phyloP scores from a whole-genome alignment of 2,797 vertebrate genomes.

The Tinamus major region DNA sequence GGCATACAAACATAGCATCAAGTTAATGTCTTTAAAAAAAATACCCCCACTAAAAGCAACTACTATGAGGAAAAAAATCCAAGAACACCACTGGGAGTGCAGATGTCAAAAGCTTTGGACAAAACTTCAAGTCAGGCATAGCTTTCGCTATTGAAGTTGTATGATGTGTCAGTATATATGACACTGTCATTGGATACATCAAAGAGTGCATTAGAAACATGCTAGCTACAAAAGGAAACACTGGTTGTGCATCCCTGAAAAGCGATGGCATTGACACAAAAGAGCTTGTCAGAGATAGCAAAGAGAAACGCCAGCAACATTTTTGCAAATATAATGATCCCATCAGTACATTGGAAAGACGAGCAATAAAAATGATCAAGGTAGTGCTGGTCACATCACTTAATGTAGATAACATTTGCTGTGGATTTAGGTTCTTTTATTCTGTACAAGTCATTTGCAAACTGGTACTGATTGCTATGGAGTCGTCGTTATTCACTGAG shows the following conservation, averaged over 20 bases:
- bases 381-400: not conserved
- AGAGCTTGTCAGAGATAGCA: constrained; percentile 40
- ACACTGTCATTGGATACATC: constrained; percentile 48
- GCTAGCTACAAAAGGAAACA: not conserved
- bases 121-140: not conserved
- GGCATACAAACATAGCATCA: fast-evolving
- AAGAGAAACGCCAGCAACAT: constrained; percentile 1
- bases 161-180: not conserved
- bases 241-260: constrained; percentile 25
- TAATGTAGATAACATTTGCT: not conserved
- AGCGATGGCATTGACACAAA: constrained; percentile 16
- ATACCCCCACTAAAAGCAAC: not conserved
- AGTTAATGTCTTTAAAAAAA: too few species aligned
- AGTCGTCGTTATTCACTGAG: not conserved
- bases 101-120: not conserved
- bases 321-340: constrained; percentile 38
- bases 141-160: not conserved
- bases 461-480: not conserved
- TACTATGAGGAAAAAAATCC: not conserved
- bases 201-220: not conserved
- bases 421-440: not conserved
- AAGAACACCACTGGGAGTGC: not conserved
- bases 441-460: not conserved
- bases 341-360: not conserved
- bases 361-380: constrained; percentile 8